A percentile compares a stretch with the other conserved stretches of the same genome.
Conservation (phyloP, 2,797 vertebrate species). For the Pogoniulus pusillus region DNA sequence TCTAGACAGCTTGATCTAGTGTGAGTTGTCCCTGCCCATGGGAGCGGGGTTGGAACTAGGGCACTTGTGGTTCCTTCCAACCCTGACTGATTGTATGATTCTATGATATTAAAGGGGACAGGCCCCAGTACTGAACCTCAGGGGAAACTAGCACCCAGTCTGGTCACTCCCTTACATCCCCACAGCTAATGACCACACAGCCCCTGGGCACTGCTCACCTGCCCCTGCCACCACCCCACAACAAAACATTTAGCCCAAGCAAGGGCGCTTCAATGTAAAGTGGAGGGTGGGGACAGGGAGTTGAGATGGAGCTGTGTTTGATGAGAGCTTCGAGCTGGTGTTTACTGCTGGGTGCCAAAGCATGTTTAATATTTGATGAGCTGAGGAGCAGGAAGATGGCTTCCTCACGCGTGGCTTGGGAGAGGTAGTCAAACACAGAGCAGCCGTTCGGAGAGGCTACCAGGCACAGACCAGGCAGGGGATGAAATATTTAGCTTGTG, state of each 20-base stretch:
- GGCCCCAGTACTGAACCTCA: no score
- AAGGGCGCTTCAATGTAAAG: not conserved
- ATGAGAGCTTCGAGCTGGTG: fast-evolving
- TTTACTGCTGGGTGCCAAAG: conserved; percentile 36
- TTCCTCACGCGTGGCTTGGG: not conserved
- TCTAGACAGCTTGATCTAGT: no score
- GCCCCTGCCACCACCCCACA: fast-evolving
- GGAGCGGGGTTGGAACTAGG: no score
- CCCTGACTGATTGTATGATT: no score
- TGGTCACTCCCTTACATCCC: not conserved
- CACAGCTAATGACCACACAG: fast-evolving
- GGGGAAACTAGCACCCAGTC: not conserved
- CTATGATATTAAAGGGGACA: no score
- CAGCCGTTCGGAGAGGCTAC: not conserved
- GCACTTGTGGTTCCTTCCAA: no score
- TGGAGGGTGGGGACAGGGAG: not conserved
- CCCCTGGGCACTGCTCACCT: not conserved
- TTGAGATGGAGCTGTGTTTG: not conserved
- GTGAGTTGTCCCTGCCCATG: no score
- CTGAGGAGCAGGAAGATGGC: not conserved
- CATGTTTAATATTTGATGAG: conserved; percentile 2
- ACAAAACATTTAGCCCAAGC: not conserved
- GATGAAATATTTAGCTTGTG: not conserved
- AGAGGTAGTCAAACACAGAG: not conserved
- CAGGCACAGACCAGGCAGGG: not conserved